phyloP scores from a whole-genome alignment of 1,140 invertebrate genomes.

The Hydropsyche tenuis region DNA sequence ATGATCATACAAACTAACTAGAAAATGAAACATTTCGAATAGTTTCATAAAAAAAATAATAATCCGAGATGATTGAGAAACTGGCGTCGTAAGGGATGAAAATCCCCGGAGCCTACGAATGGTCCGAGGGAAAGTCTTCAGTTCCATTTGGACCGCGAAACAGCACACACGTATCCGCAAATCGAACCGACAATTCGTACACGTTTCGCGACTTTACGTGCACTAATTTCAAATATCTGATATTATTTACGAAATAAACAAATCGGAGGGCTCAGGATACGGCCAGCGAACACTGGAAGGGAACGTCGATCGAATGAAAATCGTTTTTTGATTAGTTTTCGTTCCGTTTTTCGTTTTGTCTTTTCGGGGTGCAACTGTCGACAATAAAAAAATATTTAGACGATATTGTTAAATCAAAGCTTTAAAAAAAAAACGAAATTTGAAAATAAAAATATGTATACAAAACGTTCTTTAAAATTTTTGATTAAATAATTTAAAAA shows the following conservation, averaged over 20 bases:
- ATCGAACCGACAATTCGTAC: not conserved
- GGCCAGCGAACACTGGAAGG: not conserved
- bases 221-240: conserved; percentile 3
- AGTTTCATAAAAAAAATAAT: no score
- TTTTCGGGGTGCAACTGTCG: not conserved
- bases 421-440: not conserved
- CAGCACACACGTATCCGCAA: not conserved
- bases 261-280: not conserved
- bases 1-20: no score
- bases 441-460: not conserved
- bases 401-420: not conserved
- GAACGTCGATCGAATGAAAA: no score
- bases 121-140: conserved; percentile 29
- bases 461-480: not conserved
- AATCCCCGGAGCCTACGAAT: conserved; percentile 10
- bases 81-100: conserved; percentile 25
- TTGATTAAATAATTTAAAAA: conserved; percentile 2
- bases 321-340: no score
- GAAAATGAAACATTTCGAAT: no score
- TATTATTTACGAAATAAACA: not conserved
- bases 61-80: conserved; percentile 5
- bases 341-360: no score
- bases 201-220: conserved; percentile 1
- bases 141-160: conserved; percentile 30
- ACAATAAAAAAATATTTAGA: not conserved